phyloP scores from a whole-genome alignment of 2,888 invertebrate genomes.

The Lucinisca nassula region DNA sequence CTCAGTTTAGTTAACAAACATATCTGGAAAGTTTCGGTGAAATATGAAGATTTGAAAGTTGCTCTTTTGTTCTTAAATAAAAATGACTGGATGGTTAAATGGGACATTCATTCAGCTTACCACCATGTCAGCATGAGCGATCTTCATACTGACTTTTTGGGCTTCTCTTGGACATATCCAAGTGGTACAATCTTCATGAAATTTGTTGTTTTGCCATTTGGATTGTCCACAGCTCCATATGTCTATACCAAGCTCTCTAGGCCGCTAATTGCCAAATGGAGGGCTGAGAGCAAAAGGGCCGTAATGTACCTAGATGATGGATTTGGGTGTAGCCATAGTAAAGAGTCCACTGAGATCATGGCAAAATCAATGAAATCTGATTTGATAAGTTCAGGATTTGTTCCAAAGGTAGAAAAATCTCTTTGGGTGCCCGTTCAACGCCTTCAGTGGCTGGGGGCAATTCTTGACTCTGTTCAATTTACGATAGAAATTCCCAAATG shows the following conservation, averaged over 20 bases:
- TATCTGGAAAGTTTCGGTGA: conserved; percentile 43
- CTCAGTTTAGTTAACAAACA: conserved; percentile 49
- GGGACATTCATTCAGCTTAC: conserved; percentile 39
- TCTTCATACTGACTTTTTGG: too few species aligned
- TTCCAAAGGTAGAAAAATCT: too few species aligned
- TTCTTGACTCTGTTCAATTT: background rate
- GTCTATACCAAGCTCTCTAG: conserved; percentile 52
- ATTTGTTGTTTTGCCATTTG: conserved; percentile 54
- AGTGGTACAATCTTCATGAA: conserved; percentile 6
- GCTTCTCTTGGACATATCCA: conserved; percentile 29
- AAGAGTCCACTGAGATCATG: background rate
- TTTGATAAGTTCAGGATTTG: conserved; percentile 19
- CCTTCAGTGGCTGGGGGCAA: background rate
- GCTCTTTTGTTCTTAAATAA: conserved; percentile 8
- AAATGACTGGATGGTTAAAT: conserved; percentile 23
- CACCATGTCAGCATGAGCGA: conserved; percentile 38
- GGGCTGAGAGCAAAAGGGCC: conserved; percentile 44
- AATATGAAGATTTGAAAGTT: conserved; percentile 48
- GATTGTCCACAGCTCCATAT: conserved; percentile 40
- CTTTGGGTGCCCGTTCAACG: conserved; percentile 10
- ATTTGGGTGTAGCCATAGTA: conserved; percentile 22
- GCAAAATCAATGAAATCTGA: conserved; percentile 37
- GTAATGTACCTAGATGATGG: conserved; percentile 64
- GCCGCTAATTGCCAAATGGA: too few species aligned
- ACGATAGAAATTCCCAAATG: background rate